Conservation (phyloP, 1,140 invertebrate genomes). For the Eurytemora carolleeae region DNA sequence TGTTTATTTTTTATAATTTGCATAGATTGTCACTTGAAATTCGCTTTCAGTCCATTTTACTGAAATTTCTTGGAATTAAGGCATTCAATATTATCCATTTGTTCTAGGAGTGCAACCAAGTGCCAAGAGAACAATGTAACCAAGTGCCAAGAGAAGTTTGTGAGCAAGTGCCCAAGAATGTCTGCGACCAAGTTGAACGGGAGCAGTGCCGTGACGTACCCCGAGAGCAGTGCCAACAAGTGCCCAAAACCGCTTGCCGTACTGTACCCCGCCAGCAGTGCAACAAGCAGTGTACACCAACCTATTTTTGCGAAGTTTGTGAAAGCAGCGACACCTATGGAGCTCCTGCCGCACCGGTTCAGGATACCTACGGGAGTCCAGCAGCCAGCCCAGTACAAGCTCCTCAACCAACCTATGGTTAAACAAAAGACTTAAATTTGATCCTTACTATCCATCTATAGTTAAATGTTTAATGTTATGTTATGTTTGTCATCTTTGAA, state of each 20-base stretch:
- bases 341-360: no score
- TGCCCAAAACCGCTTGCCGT: background rate
- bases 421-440: no score
- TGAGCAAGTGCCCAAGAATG: slow-evolving; percentile 4
- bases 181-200: background rate
- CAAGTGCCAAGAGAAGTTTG: slow-evolving; percentile 6
- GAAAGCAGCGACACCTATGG: no score
- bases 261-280: slow-evolving; percentile 10
- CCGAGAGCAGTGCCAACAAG: slow-evolving; percentile 5
- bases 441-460: no score
- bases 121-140: slow-evolving; percentile 10
- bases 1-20: no score
- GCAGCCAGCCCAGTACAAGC: background rate
- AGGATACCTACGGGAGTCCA: slow-evolving; percentile 9
- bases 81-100: no score
- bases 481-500: no score
- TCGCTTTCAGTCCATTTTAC: no score
- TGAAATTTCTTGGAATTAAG: no score
- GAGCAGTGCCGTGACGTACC: slow-evolving; percentile 5
- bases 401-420: no score
- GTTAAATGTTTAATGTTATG: no score
- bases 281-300: slow-evolving; percentile 1
- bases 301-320: slow-evolving; percentile 14
- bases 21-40: no score
- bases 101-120: slow-evolving; percentile 9